Evolutionary conservation across 2,888 invertebrate species (phyloP).

Genomic region (Sinhomidia bicolor): DNA sequence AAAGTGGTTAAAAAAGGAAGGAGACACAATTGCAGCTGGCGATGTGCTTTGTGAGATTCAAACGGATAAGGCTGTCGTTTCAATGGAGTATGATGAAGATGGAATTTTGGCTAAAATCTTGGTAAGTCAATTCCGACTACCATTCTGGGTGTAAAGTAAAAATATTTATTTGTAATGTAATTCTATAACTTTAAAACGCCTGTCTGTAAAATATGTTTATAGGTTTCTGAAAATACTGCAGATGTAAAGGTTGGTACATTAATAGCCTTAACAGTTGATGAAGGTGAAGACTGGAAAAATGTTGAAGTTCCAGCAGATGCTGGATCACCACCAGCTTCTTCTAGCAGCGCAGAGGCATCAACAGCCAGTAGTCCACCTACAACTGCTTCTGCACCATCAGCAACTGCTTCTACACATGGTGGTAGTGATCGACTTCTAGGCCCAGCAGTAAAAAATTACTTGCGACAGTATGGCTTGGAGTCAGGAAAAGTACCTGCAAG

Average conservation of each 20-base stretch:
- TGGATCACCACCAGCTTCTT: slow-evolving; percentile 73
- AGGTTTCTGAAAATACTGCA: slow-evolving; percentile 84
- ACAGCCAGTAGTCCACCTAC: slow-evolving; percentile 19
- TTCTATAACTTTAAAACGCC: not conserved
- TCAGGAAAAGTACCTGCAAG: slow-evolving; percentile 83
- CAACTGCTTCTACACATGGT: slow-evolving; percentile 5
- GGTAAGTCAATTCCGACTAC: no score
- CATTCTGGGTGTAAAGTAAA: no score
- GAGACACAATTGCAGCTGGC: slow-evolving; percentile 84
- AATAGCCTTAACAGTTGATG: slow-evolving; percentile 85
- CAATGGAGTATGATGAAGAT: slow-evolving; percentile 85
- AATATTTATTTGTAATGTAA: not conserved
- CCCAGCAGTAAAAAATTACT: slow-evolving; percentile 85
- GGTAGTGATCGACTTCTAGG: slow-evolving; percentile 81
- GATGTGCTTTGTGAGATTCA: slow-evolving; percentile 86
- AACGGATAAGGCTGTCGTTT: slow-evolving; percentile 86
- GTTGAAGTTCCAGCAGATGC: slow-evolving; percentile 82
- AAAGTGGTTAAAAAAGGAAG: slow-evolving; percentile 85
- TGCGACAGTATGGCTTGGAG: slow-evolving; percentile 85
- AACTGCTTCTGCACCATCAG: not conserved
- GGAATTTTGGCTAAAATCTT: slow-evolving; percentile 86
- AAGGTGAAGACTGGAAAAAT: slow-evolving; percentile 86
- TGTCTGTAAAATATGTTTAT: slow-evolving; percentile 52
- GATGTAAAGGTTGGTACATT: slow-evolving; percentile 84
- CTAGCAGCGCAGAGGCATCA: slow-evolving; percentile 36